Evolutionary conservation across 2,113 vertebrate genomes (phyloP).

Genomic region (Myiopsitta monachus): DNA sequence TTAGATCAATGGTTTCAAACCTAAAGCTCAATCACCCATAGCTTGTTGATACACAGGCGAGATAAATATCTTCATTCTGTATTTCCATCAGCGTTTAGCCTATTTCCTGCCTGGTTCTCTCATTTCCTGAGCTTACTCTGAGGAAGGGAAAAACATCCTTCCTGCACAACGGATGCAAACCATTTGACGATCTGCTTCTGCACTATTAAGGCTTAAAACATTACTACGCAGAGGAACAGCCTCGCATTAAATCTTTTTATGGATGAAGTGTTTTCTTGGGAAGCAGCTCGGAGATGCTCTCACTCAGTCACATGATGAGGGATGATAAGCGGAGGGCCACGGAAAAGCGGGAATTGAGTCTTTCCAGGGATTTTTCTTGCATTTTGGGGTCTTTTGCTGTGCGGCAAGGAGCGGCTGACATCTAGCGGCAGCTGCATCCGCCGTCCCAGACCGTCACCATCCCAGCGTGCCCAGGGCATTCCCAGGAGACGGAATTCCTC

Average conservation of each 20-base stretch:
- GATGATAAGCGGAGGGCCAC: background rate
- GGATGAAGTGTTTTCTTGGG: background rate
- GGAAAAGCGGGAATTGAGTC: background rate
- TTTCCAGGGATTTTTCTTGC: background rate
- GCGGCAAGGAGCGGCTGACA: conserved; percentile 56
- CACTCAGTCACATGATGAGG: background rate
- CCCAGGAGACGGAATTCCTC: background rate
- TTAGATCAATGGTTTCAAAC: background rate
- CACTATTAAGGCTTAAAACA: conserved; percentile 15
- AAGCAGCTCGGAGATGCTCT: background rate
- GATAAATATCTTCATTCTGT: conserved; percentile 53
- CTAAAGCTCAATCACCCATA: background rate
- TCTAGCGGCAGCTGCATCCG: conserved; percentile 56
- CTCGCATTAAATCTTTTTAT: background rate
- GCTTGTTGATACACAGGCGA: background rate
- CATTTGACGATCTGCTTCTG: conserved; percentile 45
- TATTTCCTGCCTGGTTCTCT: conserved; percentile 72
- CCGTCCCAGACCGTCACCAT: background rate
- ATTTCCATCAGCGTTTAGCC: conserved; percentile 67
- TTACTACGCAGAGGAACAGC: background rate
- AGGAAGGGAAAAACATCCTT: conserved; percentile 72
- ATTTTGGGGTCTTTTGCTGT: background rate
- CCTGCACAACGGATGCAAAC: conserved; percentile 67
- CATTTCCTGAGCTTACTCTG: conserved; percentile 73
- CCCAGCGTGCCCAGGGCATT: background rate